These are phyloP conservation scores for Laterallus jamaicensis DNA, from an alignment of 2,113 vertebrate species.

Conservation along the genomic window DNA sequence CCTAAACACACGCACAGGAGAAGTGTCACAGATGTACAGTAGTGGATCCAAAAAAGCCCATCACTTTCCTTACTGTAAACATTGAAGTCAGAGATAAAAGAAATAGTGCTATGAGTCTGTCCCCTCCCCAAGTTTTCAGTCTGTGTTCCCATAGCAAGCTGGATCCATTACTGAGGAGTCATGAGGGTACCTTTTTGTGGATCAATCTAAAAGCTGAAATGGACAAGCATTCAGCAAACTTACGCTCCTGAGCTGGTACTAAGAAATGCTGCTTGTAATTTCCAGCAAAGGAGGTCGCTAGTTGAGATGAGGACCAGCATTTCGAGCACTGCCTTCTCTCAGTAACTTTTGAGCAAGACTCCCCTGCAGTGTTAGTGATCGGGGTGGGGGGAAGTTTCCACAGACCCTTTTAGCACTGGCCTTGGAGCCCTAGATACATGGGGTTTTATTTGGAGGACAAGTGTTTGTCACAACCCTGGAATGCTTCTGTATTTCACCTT, in stretches of 20 bases:
- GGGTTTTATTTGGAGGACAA: neutral
- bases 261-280: neutral
- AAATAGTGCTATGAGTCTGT: neutral
- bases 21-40: conserved; percentile 46
- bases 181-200: conserved; percentile 58
- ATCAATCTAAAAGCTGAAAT: conserved; percentile 50
- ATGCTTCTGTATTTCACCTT: conserved; percentile 8
- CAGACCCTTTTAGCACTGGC: neutral
- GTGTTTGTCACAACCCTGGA: neutral
- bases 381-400: neutral
- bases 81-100: neutral
- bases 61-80: neutral
- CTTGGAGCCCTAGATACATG: neutral
- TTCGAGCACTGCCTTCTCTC: neutral
- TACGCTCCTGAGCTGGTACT: conserved; percentile 5
- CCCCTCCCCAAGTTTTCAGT: neutral
- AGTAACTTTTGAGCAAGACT: neutral
- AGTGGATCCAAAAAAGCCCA: conserved; percentile 53
- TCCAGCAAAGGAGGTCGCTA: neutral
- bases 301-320: neutral
- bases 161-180: conserved; percentile 72
- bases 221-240: neutral
- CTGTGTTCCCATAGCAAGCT: neutral
- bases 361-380: neutral
- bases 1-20: neutral